phyloP scores from a whole-genome alignment of 2,113 vertebrate species.

The Chloropsis hardwickii region DNA sequence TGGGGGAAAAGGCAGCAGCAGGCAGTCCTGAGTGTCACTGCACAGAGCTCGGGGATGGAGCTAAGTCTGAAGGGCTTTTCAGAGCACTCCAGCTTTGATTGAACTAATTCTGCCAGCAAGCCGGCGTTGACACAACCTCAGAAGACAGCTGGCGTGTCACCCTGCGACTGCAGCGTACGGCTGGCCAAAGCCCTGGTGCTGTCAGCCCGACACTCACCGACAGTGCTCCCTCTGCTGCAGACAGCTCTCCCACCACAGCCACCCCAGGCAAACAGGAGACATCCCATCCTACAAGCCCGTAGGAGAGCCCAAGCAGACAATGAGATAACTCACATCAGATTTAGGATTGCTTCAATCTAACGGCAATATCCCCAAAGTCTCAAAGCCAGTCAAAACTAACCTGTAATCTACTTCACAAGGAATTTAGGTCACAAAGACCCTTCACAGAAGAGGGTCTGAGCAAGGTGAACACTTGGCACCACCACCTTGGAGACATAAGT shows the following conservation, averaged over 20 bases:
- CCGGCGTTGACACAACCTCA: neutral
- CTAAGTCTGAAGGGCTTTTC: constrained; percentile 6
- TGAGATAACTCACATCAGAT: neutral
- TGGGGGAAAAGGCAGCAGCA: neutral
- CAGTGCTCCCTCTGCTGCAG: neutral
- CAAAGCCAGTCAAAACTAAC: neutral
- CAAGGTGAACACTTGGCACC: neutral
- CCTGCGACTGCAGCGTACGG: neutral
- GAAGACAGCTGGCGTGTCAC: constrained; percentile 33
- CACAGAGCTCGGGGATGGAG: neutral
- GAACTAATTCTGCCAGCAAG: constrained; percentile 39
- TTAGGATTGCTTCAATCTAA: neutral
- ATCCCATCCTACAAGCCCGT: neutral
- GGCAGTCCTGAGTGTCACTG: neutral
- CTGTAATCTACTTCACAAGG: neutral
- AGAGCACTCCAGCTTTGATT: neutral
- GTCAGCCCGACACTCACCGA: neutral
- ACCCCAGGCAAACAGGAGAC: neutral
- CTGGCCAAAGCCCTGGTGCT: neutral
- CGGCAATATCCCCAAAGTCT: neutral
- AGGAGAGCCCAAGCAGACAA: neutral
- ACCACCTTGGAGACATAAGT: neutral
- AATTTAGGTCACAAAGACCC: neutral
- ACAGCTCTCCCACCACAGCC: neutral
- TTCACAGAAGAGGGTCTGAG: neutral